These are phyloP conservation scores for Coleophora deauratella DNA, from an alignment of 2,888 invertebrate species.

Conservation along the genomic window DNA sequence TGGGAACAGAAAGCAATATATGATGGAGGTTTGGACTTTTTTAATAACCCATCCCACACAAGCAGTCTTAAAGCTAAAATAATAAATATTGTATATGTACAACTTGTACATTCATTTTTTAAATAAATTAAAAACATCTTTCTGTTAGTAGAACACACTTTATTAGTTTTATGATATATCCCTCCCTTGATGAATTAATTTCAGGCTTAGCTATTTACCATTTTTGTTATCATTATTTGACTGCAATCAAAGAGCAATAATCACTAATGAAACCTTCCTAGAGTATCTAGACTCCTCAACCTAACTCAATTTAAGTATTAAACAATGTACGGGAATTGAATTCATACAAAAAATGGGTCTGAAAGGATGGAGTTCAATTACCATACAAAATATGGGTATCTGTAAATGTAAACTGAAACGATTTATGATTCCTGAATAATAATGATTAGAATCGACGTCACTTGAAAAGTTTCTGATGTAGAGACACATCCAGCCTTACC, in stretches of 20 bases:
- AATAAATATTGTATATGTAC: conserved; percentile 23
- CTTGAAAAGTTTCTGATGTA: conserved; percentile 57
- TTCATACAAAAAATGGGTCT: no score
- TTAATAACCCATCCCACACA: conserved; percentile 29
- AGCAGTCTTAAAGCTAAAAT: conserved; percentile 16
- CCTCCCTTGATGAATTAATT: neutral
- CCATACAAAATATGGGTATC: no score
- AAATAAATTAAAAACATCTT: neutral
- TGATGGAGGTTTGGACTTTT: conserved; percentile 22
- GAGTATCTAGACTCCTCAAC: no score
- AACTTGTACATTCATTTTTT: neutral
- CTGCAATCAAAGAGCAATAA: no score
- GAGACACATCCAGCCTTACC: conserved; percentile 75
- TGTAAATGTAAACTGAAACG: no score
- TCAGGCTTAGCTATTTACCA: no score
- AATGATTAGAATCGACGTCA: conserved; percentile 1
- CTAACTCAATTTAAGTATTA: no score
- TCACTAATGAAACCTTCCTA: no score
- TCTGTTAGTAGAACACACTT: conserved; percentile 14
- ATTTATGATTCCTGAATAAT: no score
- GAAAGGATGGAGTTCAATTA: no score
- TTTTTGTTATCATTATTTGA: no score
- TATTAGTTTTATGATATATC: neutral
- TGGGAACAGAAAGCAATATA: conserved; percentile 40
- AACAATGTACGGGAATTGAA: no score